Conservation (phyloP, 2,888 invertebrate genomes). For the Tenodera sinensis region DNA sequence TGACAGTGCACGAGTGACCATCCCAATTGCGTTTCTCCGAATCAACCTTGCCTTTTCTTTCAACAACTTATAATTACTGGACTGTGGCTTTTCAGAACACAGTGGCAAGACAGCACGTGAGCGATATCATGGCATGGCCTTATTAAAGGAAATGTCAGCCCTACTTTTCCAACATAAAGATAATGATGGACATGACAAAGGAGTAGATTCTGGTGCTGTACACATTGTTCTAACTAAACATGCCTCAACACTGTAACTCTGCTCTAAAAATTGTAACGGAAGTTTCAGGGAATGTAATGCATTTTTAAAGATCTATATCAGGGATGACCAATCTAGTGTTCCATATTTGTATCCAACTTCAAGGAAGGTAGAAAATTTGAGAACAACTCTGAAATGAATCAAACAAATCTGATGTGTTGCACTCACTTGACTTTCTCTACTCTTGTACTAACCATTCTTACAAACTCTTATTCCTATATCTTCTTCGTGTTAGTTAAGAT, state of each 20-base stretch:
- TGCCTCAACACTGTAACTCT: not conserved
- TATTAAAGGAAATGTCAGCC: not conserved
- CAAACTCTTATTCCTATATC: too few relatives aligned
- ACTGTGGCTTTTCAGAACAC: not conserved
- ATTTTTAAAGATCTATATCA: too few relatives aligned
- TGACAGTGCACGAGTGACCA: not conserved
- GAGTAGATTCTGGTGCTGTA: not conserved
- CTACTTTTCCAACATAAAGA: not conserved
- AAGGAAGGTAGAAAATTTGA: too few relatives aligned
- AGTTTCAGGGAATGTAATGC: too few relatives aligned
- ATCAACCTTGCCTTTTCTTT: not conserved
- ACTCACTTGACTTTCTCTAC: too few relatives aligned
- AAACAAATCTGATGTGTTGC: too few relatives aligned
- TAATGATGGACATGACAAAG: not conserved
- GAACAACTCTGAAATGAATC: too few relatives aligned
- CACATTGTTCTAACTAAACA: not conserved
- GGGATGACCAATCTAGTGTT: too few relatives aligned
- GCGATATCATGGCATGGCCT: not conserved
- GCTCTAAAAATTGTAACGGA: not conserved
- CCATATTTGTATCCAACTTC: too few relatives aligned
- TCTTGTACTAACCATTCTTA: too few relatives aligned
- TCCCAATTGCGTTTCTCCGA: not conserved
- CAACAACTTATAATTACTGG: constrained; percentile 3
- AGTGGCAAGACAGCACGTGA: not conserved
- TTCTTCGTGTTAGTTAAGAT: too few relatives aligned